These are phyloP conservation scores for Ochropleura plecta DNA, from an alignment of 2,888 invertebrate species.

Conservation along the genomic window DNA sequence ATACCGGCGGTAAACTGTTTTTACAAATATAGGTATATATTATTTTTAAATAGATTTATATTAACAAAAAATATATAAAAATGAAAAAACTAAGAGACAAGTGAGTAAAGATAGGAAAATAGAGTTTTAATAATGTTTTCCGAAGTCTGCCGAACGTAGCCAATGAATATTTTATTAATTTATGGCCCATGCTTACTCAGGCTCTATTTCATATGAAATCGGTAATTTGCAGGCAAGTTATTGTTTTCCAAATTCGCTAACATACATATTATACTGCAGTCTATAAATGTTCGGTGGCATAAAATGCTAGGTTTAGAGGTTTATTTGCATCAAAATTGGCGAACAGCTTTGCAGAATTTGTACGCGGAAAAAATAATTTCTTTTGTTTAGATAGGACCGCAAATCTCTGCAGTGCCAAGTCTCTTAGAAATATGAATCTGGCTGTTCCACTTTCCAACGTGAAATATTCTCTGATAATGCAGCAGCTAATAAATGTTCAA, in stretches of 20 bases:
- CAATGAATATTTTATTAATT: no score
- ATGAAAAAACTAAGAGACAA: no score
- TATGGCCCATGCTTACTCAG: no score
- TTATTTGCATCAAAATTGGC: constrained; percentile 40
- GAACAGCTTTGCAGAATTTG: constrained; percentile 5
- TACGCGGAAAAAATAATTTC: constrained; percentile 26
- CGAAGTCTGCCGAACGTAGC: not conserved
- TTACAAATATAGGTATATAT: no score
- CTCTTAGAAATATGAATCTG: constrained; percentile 17
- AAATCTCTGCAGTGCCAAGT: constrained; percentile 24
- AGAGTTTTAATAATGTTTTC: not conserved
- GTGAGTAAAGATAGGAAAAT: no score
- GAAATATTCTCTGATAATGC: not conserved
- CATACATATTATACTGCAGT: not conserved
- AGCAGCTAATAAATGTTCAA: not conserved
- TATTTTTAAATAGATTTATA: no score
- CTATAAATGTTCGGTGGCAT: not conserved
- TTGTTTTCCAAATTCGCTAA: not conserved
- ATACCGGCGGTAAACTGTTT: no score
- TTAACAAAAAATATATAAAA: no score
- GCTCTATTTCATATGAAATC: not conserved
- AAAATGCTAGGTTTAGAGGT: constrained; percentile 4
- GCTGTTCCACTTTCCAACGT: not conserved
- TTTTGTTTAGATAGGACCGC: constrained; percentile 33
- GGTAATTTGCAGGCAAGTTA: not conserved